phyloP scores from a whole-genome alignment of 2,113 vertebrate species.

The Hipposideros armiger region DNA sequence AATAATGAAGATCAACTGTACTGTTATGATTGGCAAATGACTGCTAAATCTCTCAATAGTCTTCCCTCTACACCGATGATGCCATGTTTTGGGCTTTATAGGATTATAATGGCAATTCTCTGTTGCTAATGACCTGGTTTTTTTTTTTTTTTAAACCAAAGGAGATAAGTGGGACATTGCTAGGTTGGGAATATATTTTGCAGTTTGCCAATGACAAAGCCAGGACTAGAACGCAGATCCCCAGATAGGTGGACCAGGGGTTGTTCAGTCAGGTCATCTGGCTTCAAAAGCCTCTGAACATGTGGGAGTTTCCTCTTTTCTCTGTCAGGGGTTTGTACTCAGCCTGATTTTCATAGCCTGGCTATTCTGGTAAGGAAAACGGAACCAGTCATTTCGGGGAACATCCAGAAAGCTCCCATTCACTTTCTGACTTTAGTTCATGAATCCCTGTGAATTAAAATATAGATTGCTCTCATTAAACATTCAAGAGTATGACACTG shows the following conservation, averaged over 20 bases:
- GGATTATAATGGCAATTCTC: not conserved
- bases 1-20: not conserved
- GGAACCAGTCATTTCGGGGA: not conserved
- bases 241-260: not conserved
- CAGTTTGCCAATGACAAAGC: not conserved
- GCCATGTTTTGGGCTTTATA: not conserved
- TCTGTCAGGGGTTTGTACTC: not conserved
- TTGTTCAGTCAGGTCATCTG: not conserved
- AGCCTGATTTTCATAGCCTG: slow-evolving; percentile 8
- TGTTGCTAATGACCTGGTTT: not conserved
- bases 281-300: not conserved
- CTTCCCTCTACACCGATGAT: not conserved
- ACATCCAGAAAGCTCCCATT: not conserved
- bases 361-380: not conserved
- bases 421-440: slow-evolving; percentile 32
- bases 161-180: not conserved
- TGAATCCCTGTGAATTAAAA: not conserved
- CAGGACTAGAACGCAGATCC: not conserved
- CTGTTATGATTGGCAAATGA: not conserved
- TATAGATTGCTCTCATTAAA: not conserved
- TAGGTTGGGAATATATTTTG: not conserved
- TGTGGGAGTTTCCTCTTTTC: not conserved
- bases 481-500: not conserved
- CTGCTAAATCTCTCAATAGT: not conserved
- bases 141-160: not conserved